Percentiles rank a stretch among this genome's conserved stretches.
Evolutionary conservation across 2,113 vertebrate genomes (phyloP).

Genomic region (Vireo altiloquus): DNA sequence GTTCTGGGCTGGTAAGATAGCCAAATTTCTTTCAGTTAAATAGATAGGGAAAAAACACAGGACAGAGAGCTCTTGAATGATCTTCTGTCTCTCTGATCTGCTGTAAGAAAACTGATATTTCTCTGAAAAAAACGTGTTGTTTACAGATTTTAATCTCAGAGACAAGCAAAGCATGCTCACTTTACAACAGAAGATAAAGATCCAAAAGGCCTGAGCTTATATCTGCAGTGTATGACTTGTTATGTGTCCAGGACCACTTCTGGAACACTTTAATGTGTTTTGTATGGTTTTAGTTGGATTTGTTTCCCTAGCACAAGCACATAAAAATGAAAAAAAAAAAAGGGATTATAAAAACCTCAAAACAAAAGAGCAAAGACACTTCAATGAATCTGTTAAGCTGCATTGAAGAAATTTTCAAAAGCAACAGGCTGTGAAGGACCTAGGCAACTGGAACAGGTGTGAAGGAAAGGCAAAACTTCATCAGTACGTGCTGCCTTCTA

Average conservation of each 20-base stretch:
- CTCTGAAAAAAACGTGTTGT: background rate
- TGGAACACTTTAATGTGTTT: background rate
- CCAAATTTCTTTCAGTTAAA: background rate
- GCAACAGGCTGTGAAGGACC: background rate
- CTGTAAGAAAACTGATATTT: background rate
- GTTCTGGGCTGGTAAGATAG: background rate
- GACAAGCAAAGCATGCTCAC: background rate
- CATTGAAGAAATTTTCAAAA: background rate
- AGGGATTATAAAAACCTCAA: rapidly evolving
- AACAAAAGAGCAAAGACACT: background rate
- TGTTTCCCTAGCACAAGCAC: background rate
- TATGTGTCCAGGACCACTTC: background rate
- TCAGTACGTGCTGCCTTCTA: background rate
- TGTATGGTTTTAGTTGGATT: conserved; percentile 34
- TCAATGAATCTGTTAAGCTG: background rate
- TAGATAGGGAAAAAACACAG: background rate
- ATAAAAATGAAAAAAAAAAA: background rate
- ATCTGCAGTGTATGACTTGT: too few relatives aligned
- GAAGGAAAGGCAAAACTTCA: background rate
- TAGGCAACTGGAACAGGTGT: background rate
- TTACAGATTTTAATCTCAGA: conserved; percentile 32
- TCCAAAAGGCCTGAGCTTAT: background rate
- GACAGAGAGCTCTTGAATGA: background rate
- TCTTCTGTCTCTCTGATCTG: background rate
- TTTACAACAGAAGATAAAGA: background rate